These are phyloP conservation scores for Andrena dorsata DNA, from an alignment of 2,888 invertebrate species.

Conservation along the genomic window DNA sequence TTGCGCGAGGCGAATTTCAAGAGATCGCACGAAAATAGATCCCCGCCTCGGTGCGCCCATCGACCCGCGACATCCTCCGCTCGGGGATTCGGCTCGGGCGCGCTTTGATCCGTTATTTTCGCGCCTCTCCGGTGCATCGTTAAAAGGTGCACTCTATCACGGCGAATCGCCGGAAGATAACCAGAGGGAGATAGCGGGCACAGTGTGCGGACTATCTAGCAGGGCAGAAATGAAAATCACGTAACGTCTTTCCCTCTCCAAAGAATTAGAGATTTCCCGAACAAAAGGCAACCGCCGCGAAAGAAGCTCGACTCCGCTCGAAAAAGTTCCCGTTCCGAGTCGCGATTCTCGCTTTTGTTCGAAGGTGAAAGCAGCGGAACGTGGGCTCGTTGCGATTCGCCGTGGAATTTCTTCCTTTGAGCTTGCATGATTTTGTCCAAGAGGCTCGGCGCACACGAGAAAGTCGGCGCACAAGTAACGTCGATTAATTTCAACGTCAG, in stretches of 20 bases:
- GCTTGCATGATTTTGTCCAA: background rate
- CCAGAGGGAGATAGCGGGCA: background rate
- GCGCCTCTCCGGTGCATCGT: conserved; percentile 7
- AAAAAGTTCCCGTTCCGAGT: background rate
- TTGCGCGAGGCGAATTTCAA: conserved; percentile 58
- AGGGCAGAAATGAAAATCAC: too few species aligned
- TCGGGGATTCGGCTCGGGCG: background rate
- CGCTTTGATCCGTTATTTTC: conserved; percentile 56
- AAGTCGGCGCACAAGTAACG: background rate
- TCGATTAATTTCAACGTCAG: conserved; percentile 38
- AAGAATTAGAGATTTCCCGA: background rate
- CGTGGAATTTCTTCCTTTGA: background rate
- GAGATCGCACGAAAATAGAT: conserved; percentile 62
- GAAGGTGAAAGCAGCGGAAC: conserved; percentile 31
- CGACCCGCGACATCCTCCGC: conserved; percentile 25
- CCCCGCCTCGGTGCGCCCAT: conserved; percentile 5
- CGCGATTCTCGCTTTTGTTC: background rate
- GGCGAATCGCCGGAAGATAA: background rate
- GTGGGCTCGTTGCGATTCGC: background rate
- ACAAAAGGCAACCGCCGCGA: background rate
- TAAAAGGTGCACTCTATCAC: background rate
- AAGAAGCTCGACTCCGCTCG: background rate
- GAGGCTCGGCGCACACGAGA: background rate
- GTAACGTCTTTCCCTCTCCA: too few species aligned
- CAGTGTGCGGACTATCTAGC: too few species aligned